Evolutionary conservation across 2,888 invertebrate species (phyloP).

Genomic region (Melanophora roralis): DNA sequence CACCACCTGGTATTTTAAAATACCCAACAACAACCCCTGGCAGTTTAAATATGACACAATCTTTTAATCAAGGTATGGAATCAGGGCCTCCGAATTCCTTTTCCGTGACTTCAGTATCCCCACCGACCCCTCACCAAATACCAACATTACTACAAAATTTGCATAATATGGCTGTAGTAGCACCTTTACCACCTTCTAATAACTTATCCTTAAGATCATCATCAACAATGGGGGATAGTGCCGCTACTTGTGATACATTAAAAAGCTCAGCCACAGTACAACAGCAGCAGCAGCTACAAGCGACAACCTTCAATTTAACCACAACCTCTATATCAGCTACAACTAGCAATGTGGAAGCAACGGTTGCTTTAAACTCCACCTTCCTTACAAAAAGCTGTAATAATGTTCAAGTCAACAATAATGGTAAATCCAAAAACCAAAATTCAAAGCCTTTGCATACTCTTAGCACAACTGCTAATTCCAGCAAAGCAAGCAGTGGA

Average conservation of each 20-base stretch:
- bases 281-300: constrained; percentile 44
- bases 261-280: constrained; percentile 69
- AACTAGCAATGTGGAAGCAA: constrained; percentile 22
- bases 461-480: constrained; percentile 60
- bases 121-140: constrained; percentile 59
- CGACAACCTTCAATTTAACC: constrained; percentile 49
- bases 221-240: constrained; percentile 44
- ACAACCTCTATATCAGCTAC: constrained; percentile 37
- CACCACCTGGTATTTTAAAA: constrained; percentile 66
- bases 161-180: constrained; percentile 28
- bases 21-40: constrained; percentile 65
- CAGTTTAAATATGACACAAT: constrained; percentile 53
- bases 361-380: constrained; percentile 58
- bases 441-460: constrained; percentile 60
- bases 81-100: constrained; percentile 53
- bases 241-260: constrained; percentile 68
- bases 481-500: constrained; percentile 64
- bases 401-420: constrained; percentile 44
- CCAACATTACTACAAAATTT: constrained; percentile 55
- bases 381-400: constrained; percentile 55
- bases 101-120: constrained; percentile 48
- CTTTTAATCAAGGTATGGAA: constrained; percentile 55
- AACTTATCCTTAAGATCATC: constrained; percentile 53
- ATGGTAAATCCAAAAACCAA: constrained; percentile 52
- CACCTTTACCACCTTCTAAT: constrained; percentile 59